Conservation (phyloP, 92 coral and sea anemone species). For the Parazoanthus atlanticus region DNA sequence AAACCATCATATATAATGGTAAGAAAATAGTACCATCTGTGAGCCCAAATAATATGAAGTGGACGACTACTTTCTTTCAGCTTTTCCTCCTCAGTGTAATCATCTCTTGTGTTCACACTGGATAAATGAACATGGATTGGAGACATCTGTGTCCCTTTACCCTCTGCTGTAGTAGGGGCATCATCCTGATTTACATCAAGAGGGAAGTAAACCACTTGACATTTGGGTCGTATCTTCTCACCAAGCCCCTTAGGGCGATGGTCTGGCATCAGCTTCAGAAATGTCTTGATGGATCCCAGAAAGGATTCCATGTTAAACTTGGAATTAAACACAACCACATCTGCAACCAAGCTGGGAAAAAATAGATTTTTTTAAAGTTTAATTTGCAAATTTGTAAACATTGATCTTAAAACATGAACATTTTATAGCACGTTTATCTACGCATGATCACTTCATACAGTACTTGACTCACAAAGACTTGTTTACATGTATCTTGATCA, state of each 20-base stretch:
- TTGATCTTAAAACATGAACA: too few species aligned
- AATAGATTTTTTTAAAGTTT: background rate
- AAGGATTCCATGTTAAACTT: constrained; percentile 94
- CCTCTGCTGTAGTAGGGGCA: background rate
- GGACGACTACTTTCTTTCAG: constrained; percentile 19
- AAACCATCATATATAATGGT: background rate
- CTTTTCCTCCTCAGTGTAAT: background rate
- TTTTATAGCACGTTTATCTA: too few species aligned
- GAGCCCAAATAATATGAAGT: constrained; percentile 95
- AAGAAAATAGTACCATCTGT: constrained; percentile 77
- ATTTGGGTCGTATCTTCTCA: constrained; percentile 73
- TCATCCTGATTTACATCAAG: constrained; percentile 15
- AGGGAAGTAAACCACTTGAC: constrained; percentile 87
- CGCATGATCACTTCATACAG: too few species aligned
- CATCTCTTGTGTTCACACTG: background rate
- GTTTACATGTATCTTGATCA: too few species aligned
- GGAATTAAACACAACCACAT: constrained; percentile 89
- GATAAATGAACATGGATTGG: background rate
- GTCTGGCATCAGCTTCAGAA: constrained; percentile 92
- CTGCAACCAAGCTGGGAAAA: constrained; percentile 87
- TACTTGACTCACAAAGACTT: too few species aligned
- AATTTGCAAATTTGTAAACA: background rate
- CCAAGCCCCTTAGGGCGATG: constrained; percentile 76
- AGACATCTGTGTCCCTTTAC: background rate
- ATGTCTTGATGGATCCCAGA: constrained; percentile 71